A percentile compares a stretch with the other conserved stretches of the same genome.
These are phyloP conservation scores for Hydrophis major DNA, from an alignment of 2,797 vertebrate genomes.

Conservation along the genomic window DNA sequence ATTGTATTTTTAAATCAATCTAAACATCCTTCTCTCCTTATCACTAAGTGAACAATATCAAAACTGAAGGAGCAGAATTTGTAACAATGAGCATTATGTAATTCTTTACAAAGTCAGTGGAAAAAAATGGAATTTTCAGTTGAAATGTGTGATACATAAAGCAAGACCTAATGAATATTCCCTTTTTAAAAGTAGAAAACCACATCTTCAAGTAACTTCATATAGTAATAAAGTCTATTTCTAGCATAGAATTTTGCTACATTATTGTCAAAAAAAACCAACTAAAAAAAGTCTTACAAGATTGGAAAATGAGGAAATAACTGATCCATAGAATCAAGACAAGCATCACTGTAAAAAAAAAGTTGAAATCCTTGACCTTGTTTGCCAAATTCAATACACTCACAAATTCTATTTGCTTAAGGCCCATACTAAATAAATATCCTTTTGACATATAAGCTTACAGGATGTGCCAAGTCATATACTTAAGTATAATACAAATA, in stretches of 20 bases:
- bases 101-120: neutral
- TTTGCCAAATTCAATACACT: conserved; percentile 55
- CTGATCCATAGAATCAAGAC: neutral
- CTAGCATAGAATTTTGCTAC: conserved; percentile 35
- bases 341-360: neutral
- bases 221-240: conserved; percentile 48
- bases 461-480: conserved; percentile 37
- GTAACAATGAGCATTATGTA: neutral
- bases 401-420: conserved; percentile 45
- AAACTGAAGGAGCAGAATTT: neutral
- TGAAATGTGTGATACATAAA: neutral
- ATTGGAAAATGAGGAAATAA: neutral
- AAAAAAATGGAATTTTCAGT: neutral
- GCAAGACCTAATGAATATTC: neutral
- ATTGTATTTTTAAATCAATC: neutral
- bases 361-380: conserved; percentile 45
- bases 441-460: conserved; percentile 40
- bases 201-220: conserved; percentile 17
- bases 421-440: conserved; percentile 60
- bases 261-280: conserved; percentile 22
- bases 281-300: neutral
- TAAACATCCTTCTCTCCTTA: neutral
- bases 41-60: neutral
- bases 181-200: conserved; percentile 40
- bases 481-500: conserved; percentile 11